Percentiles rank a stretch among this genome's conserved stretches.
These are phyloP conservation scores for Hydroisotoma schaefferi DNA, from an alignment of 2,888 invertebrate genomes.

Conservation along the genomic window DNA sequence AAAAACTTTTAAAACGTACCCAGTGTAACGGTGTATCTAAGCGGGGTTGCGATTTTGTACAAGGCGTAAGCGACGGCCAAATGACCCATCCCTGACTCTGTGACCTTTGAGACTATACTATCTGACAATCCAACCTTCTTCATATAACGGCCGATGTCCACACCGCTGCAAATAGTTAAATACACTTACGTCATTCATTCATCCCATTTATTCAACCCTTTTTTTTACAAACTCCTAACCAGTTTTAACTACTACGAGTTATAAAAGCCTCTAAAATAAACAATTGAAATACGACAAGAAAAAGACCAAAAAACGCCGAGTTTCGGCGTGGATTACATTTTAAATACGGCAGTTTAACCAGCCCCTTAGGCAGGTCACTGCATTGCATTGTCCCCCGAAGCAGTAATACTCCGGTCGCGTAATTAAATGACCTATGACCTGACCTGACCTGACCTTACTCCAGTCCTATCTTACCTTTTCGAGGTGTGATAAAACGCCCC, in stretches of 20 bases:
- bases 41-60: slow-evolving; percentile 88
- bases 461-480: slow-evolving; percentile 62
- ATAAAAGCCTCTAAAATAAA: no score
- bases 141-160: slow-evolving; percentile 78
- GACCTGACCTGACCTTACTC: slow-evolving; percentile 47
- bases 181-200: no score
- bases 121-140: slow-evolving; percentile 76
- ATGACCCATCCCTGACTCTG: slow-evolving; percentile 78
- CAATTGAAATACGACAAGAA: no score
- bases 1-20: slow-evolving; percentile 59
- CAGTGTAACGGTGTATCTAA: slow-evolving; percentile 87
- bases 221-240: no score
- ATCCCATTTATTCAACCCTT: no score
- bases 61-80: slow-evolving; percentile 84
- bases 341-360: no score
- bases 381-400: no score
- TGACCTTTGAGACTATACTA: slow-evolving; percentile 68
- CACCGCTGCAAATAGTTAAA: slow-evolving; percentile 66
- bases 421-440: neutral
- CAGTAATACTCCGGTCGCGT: no score
- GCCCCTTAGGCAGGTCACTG: no score
- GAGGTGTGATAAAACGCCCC: slow-evolving; percentile 81
- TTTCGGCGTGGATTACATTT: no score
- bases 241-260: no score
- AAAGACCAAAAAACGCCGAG: no score